Evolutionary conservation across 2,113 vertebrate species (phyloP).

Genomic region (Heloderma charlesbogerti): DNA sequence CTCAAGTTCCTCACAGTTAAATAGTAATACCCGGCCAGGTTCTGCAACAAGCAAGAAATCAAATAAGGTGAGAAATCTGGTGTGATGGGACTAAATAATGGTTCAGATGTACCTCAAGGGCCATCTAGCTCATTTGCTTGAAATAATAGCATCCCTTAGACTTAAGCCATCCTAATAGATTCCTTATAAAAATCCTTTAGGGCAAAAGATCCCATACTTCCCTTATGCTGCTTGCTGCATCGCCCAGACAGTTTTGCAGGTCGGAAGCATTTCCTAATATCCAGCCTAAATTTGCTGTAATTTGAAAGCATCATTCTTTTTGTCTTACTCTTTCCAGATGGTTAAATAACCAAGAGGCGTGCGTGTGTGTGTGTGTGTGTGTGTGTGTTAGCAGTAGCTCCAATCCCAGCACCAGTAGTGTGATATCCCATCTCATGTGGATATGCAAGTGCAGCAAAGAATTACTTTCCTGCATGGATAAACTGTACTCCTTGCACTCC

Average conservation of each 20-base stretch:
- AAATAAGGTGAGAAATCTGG: slow-evolving; percentile 80
- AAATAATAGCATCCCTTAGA: background rate
- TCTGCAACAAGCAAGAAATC: slow-evolving; percentile 97
- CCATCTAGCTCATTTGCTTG: background rate
- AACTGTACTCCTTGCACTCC: background rate
- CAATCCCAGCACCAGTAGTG: background rate
- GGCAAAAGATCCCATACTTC: background rate
- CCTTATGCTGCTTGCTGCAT: background rate
- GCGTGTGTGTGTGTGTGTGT: too few relatives aligned
- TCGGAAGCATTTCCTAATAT: background rate
- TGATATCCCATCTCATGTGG: background rate
- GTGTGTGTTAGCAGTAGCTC: background rate
- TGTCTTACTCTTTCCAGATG: background rate
- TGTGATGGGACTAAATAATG: background rate
- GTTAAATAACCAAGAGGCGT: background rate
- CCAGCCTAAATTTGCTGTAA: background rate
- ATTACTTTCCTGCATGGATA: background rate
- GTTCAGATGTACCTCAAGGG: background rate
- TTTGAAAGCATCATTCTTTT: background rate
- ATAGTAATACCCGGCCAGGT: slow-evolving; percentile 94
- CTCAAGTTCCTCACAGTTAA: slow-evolving; percentile 96
- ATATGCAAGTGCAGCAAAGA: background rate
- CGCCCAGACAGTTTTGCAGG: background rate
- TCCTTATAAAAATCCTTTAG: background rate
- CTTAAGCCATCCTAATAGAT: background rate